These are phyloP conservation scores for Entomobrya proxima DNA, from an alignment of 2,888 invertebrate species.

Conservation along the genomic window DNA sequence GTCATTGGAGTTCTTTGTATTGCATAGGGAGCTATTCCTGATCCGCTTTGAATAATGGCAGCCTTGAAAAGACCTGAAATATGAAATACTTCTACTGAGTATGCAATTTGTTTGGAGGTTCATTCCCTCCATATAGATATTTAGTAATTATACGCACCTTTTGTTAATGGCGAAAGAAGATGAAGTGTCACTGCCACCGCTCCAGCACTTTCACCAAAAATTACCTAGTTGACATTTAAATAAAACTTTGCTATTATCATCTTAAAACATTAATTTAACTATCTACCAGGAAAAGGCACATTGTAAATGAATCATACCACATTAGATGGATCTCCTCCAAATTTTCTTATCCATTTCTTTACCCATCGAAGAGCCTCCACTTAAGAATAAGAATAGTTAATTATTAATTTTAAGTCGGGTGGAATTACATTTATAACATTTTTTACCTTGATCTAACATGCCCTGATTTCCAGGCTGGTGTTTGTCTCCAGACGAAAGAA, in stretches of 20 bases:
- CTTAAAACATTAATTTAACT: background rate
- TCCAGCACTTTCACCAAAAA: constrained; percentile 59
- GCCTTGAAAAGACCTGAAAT: constrained; percentile 70
- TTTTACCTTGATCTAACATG: background rate
- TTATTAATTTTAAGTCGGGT: no score
- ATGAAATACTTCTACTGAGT: no score
- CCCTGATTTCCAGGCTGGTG: constrained; percentile 70
- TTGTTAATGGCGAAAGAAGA: constrained; percentile 66
- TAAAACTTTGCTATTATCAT: no score
- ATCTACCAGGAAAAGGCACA: no score
- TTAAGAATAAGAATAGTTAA: constrained; percentile 47
- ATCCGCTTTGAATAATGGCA: constrained; percentile 71
- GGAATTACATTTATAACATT: background rate
- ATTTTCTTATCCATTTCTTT: constrained; percentile 55
- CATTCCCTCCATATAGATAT: background rate
- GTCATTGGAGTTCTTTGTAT: constrained; percentile 69
- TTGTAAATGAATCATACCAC: no score
- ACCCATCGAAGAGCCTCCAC: constrained; percentile 69
- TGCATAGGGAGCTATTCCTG: constrained; percentile 70
- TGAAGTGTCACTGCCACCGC: constrained; percentile 63
- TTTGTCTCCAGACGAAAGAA: constrained; percentile 63
- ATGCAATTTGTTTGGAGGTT: background rate
- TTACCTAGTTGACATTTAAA: no score
- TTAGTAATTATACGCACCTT: constrained; percentile 43
- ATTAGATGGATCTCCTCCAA: constrained; percentile 61